Base-by-base conservation (phyloP, 2,113 vertebrate genomes). In the Donacobius atricapilla region DNA sequence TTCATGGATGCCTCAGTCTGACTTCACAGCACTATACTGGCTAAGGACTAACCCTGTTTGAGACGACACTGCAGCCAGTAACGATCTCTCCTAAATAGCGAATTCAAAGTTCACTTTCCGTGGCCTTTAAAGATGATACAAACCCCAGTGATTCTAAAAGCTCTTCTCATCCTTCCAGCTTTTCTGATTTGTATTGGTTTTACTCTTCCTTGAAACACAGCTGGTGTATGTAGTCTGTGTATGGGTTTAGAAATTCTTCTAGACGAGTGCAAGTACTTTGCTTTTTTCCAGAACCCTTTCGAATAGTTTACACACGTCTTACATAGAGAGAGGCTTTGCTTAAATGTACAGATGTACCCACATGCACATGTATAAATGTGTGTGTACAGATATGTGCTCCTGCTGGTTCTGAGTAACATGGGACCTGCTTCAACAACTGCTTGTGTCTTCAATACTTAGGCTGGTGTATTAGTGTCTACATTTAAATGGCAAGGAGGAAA, bases 11-110 rank as follows among this genome's bases (percentile, higher is more conserved):
- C 79, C 79, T 96, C 83, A 37, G 30, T 87, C 83, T 95, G 64
- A 75, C 69, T 89, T 91, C 73, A 73, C 63, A 86, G 90, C 85
- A 33, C 71, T 87, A 0, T 45, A 18, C 17, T 75, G 61, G 28
- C 13, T 87, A 76, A 83, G 61, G 76, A 93, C 72, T 94, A 81
- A 92, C 40, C 60, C 87, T 78, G n/a, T 86, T 81, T 87, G 72
- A 78, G 56, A 81, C 53, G 65, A 89, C 88, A 39, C 88, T 77
- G 57, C 60, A 87, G 83, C 94, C 90, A 92, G 90, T 88, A 93
- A 81, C 61, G 63, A 2, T 51, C 70, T 89, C 66, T 85, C 28
- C 53, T 86, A 40, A 83, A 53, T 3, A 95, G 83, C 51, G 83
- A 30, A 58, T 75, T 42, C 83, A 75, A 70, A 90, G 68, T 48